Evolutionary conservation across 2,888 invertebrate species (phyloP).

Genomic region (Pteria penguin): DNA sequence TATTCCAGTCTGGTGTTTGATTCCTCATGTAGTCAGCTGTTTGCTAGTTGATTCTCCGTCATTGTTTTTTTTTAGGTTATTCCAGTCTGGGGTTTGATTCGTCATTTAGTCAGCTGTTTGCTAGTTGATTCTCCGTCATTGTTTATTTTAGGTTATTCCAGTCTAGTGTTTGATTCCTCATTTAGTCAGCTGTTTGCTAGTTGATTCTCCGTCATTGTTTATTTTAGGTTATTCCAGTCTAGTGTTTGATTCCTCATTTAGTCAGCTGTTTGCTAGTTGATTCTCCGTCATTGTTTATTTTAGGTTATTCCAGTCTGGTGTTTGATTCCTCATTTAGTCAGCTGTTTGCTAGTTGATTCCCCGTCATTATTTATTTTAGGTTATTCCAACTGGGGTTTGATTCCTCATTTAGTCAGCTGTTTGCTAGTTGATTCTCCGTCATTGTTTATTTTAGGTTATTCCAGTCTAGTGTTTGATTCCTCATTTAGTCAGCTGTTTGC

Average conservation of each 20-base stretch:
- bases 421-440: too few species aligned
- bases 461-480: background rate
- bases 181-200: background rate
- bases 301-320: background rate
- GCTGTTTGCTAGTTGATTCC: too few species aligned
- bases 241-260: background rate
- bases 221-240: background rate
- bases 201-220: too few species aligned
- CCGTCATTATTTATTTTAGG: background rate
- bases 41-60: too few species aligned
- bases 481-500: background rate
- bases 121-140: too few species aligned
- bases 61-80: background rate
- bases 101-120: background rate
- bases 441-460: background rate
- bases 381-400: background rate
- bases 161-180: background rate
- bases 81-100: background rate
- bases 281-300: too few species aligned
- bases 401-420: background rate
- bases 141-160: background rate
- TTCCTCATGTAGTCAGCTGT: too few species aligned
- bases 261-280: background rate
- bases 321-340: background rate
- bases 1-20: too few species aligned